Evolutionary conservation across 1,140 invertebrate genomes (phyloP), one percentile per base, ranked within the genome.

Genomic region (Neodiprion pinetum): DNA sequence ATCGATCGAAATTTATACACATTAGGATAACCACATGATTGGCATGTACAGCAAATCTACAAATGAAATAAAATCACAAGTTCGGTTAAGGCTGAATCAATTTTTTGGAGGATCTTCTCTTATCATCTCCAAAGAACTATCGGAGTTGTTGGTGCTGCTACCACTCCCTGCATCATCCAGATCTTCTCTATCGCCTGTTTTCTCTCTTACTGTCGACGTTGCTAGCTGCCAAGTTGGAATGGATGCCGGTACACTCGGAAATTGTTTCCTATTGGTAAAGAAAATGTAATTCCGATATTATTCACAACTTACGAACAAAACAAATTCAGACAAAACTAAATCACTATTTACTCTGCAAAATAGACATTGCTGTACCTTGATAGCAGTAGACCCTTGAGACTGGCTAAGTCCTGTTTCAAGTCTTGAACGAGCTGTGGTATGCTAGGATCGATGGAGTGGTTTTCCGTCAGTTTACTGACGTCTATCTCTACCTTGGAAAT

Each of bases 191-290:
- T 88, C 87, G 10, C 70, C 81, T 48, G 81, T 71, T 79, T 88
- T 88, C 74, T 85, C 86, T 75, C 80, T 83, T 78, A 83, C 84
- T 75, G 80, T 83, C 14, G 84, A 75, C 67, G 84, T 76, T 71
- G 86, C 81, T 53, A 94, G 88, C 83, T 95, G 94, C 94, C 94
- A 95, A 10, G 93, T 90, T 40, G 94, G 94, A 75, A 95, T 95
- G 1, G 93, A 94, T 10, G 93, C 91, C 7, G 93, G 92, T 11
- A 93, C 91, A 3, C 92, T 89, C 17, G 94, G 93, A 83, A 95
- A 95, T 86, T 95, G 93, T 84, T 94, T 95, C 78, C 93, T 93
- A 80, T 70, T 83, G 80, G 75, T 66, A 76, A 77, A 72, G 50
- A 75, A 47, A 71, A 78, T 66, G 66, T 50, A 68, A 75, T 74